Percentiles rank a stretch among this genome's conserved stretches.
phyloP scores from a whole-genome alignment of 1,140 invertebrate genomes.

The Psilanteris sp. region DNA sequence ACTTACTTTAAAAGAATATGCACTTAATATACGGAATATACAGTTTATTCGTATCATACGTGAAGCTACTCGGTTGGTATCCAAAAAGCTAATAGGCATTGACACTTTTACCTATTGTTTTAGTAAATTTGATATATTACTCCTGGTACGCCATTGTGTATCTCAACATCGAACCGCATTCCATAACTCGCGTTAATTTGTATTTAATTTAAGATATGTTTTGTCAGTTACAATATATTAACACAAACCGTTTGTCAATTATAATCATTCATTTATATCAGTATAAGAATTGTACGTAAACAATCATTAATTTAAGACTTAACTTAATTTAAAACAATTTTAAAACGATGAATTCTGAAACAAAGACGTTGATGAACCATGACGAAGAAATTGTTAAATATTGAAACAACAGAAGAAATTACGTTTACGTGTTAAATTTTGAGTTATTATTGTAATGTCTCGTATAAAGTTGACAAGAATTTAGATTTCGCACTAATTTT shows the following conservation, averaged over 20 bases:
- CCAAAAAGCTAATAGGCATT: constrained; percentile 60
- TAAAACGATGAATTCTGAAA: too few relatives aligned
- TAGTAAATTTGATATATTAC: constrained; percentile 49
- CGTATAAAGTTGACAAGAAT: constrained; percentile 15
- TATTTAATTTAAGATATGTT: constrained; percentile 45
- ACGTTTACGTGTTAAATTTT: too few relatives aligned
- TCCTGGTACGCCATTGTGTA: constrained; percentile 37
- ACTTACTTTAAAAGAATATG: constrained; percentile 49
- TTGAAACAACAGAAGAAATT: too few relatives aligned
- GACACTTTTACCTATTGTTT: constrained; percentile 47
- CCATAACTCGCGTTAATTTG: constrained; percentile 1
- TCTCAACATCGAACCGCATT: constrained; percentile 50
- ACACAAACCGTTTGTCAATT: too few relatives aligned
- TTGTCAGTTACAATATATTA: constrained; percentile 11
- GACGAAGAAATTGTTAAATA: too few relatives aligned
- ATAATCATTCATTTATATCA: too few relatives aligned
- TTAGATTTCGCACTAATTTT: constrained; percentile 42
- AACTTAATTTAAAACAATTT: too few relatives aligned
- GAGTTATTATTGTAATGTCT: too few relatives aligned
- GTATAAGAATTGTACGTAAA: too few relatives aligned
- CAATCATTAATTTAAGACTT: too few relatives aligned
- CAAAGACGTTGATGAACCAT: too few relatives aligned
- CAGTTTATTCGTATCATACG: constrained; percentile 54
- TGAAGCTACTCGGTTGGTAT: constrained; percentile 43
- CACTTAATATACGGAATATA: constrained; percentile 47